Conservation (phyloP, 1,140 invertebrate species). For the Rhysida immarginata region DNA sequence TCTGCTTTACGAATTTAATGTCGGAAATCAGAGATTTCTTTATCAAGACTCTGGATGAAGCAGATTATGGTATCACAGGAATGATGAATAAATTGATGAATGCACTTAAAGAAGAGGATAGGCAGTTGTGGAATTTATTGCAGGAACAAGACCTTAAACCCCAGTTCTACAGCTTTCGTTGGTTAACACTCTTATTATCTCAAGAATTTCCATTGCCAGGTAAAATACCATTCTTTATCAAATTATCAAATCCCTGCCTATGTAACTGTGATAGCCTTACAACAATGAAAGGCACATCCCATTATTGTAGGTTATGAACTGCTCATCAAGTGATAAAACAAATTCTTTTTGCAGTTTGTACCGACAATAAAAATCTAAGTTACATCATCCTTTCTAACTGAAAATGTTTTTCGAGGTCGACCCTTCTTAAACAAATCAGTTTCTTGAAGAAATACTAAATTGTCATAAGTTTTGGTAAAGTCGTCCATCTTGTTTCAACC, state of each 20-base stretch:
- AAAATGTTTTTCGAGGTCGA: too few species aligned
- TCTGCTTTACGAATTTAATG: conserved; percentile 95
- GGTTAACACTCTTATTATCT: conserved; percentile 88
- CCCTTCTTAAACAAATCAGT: too few species aligned
- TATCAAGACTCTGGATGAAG: conserved; percentile 86
- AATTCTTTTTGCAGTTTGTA: neutral
- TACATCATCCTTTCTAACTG: neutral
- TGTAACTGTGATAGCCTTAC: neutral
- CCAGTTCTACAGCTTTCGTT: conserved; percentile 84
- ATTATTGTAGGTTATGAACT: neutral
- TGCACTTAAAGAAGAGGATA: conserved; percentile 59
- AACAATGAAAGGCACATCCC: neutral
- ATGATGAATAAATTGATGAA: conserved; percentile 65
- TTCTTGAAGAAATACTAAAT: too few species aligned
- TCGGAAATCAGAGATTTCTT: conserved; percentile 94
- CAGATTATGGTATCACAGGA: conserved; percentile 68
- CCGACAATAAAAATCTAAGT: neutral
- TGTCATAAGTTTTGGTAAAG: too few species aligned
- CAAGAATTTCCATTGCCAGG: conserved; percentile 89
- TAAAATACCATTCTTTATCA: conserved; percentile 3
- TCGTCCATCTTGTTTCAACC: too few species aligned
- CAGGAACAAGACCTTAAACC: conserved; percentile 72
- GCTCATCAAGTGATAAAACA: too few species aligned
- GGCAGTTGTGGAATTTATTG: conserved; percentile 54
- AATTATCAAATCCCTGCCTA: neutral